Evolutionary conservation across 2,797 vertebrate species (phyloP).

Genomic region (Mustela erminea): DNA sequence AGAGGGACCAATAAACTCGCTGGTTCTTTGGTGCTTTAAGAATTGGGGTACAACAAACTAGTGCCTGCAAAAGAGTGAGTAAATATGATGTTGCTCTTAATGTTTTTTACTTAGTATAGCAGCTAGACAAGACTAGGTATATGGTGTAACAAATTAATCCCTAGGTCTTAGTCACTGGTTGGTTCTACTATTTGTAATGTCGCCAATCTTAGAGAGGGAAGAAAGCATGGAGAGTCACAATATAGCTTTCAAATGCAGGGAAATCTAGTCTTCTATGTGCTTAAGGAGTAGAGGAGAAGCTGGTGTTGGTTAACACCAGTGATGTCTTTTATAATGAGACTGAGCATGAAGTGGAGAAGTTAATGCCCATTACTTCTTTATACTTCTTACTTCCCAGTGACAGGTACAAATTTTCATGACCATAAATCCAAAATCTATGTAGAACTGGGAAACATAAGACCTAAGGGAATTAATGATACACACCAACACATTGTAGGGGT

Average conservation of each 20-base stretch:
- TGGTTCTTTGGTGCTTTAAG: background rate
- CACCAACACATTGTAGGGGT: background rate
- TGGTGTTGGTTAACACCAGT: background rate
- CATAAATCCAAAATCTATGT: background rate
- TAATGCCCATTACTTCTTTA: background rate
- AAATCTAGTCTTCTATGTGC: background rate
- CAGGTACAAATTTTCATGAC: background rate
- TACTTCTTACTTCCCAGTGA: background rate
- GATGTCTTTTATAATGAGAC: background rate
- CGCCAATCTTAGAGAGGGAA: background rate
- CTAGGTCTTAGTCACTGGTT: background rate
- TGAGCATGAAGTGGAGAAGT: background rate
- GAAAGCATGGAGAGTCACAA: background rate
- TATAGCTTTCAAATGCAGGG: background rate
- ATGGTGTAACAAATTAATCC: background rate
- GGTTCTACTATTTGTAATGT: background rate
- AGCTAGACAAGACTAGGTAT: background rate
- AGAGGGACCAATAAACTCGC: background rate
- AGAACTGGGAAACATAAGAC: background rate
- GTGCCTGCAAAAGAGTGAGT: background rate
- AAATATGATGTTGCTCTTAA: background rate
- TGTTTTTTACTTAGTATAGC: background rate
- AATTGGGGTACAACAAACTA: background rate
- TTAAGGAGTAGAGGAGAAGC: background rate
- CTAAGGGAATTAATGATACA: background rate